Evolutionary conservation across 1,140 invertebrate species (phyloP), one percentile per base, ranked within the genome.

Genomic region (Zaprionus inermis): DNA sequence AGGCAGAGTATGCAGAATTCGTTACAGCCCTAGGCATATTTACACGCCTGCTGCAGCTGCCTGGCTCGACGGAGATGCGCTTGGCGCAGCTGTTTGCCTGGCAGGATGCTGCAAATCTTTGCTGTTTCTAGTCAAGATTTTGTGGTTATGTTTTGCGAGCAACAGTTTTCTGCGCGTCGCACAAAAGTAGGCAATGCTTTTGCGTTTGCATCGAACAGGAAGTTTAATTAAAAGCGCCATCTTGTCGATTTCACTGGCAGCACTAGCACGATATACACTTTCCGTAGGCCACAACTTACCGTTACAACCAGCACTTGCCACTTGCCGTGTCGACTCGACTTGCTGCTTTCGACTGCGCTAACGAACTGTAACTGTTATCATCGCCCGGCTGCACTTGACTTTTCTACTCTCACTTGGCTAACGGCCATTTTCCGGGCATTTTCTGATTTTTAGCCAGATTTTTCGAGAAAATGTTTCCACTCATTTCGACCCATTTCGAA

Each of bases 171-270:
- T 70, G 36, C 5, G 41, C 36, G 28, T 28, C 51, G 44, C 75
- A 59, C 34, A 65, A 73, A 85, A 82, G 72, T 86, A 88, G 83
- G 79, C 82, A 83, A 72, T 46, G 60, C 57, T 69, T 76, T 76
- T 68, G 46, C 44, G 18, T 32, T 51, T 32, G 44, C 46, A 68
- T 72, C 75, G 71, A 78, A 78, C 66, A 79, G 83, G 83, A 86
- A 86, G 88, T 86, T 86, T 82, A 88, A 88, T 86, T 86, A 86
- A 86, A 88, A 77, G 79, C 69, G 76, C 65, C 75, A 72, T 46
- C 41, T 34, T 49, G 14, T 18, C 41, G 46, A 64, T 64, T 63
- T 59, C 56, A 64, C 44, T 36, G 66, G 30, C 24, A 34, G 78
- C 34, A 54, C 14, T 2, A 38, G 5, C 12, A n/a, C 12, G 36